Evolutionary conservation across 2,888 invertebrate genomes (phyloP).

Genomic region (Teinopalpus imperialis): DNA sequence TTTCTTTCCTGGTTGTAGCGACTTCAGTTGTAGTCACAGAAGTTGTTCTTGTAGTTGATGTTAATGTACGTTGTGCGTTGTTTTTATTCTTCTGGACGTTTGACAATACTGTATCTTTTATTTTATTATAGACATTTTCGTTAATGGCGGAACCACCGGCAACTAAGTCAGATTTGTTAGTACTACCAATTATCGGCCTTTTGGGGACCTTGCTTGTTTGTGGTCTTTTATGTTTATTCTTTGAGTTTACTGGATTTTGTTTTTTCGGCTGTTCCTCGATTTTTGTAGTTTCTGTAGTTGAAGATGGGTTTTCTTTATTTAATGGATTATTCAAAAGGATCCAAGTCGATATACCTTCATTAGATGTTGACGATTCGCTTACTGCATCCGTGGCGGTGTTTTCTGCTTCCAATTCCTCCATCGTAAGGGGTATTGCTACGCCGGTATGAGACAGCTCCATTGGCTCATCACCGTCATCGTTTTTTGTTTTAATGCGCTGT

Average conservation of each 20-base stretch:
- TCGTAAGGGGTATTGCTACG: constrained; percentile 84
- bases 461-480: constrained; percentile 56
- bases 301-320: constrained; percentile 47
- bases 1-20: constrained; percentile 49
- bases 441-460: constrained; percentile 83
- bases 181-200: constrained; percentile 68
- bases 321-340: constrained; percentile 83
- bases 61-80: constrained; percentile 45
- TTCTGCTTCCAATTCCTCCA: constrained; percentile 83
- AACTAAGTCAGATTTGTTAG: constrained; percentile 71
- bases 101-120: constrained; percentile 83
- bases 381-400: constrained; percentile 56
- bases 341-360: constrained; percentile 89
- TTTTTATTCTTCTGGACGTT: constrained; percentile 78
- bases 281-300: constrained; percentile 63
- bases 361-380: constrained; percentile 77
- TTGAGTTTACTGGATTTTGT: constrained; percentile 49
- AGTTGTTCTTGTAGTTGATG: constrained; percentile 45
- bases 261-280: constrained; percentile 57
- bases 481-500: constrained; percentile 65
- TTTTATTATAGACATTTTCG: constrained; percentile 80
- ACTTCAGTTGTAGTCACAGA: constrained; percentile 45
- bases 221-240: constrained; percentile 65
- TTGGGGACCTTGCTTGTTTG: constrained; percentile 56
- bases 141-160: constrained; percentile 73